phyloP scores from a whole-genome alignment of 1,140 invertebrate genomes.

The Lanistes nyassanus region DNA sequence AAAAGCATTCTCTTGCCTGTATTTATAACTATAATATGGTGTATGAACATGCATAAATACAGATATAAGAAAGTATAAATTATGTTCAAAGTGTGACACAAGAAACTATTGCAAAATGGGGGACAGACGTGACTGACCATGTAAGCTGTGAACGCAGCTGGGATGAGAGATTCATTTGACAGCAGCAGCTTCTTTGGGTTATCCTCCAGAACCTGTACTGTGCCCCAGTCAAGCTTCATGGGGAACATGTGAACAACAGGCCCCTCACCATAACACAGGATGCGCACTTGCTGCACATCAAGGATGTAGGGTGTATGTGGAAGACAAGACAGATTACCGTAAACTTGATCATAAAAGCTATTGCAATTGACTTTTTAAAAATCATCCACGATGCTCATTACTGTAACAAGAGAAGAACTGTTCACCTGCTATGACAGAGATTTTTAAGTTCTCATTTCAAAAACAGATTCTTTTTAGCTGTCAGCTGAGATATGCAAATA shows the following conservation, averaged over 20 bases:
- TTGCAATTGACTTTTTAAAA: too few species aligned
- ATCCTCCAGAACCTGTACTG: constrained; percentile 62
- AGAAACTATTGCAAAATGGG: background rate
- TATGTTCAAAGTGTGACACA: background rate
- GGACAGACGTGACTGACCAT: constrained; percentile 58
- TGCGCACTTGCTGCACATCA: constrained; percentile 51
- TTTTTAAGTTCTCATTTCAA: too few species aligned
- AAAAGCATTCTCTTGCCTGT: too few species aligned
- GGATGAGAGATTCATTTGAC: constrained; percentile 67
- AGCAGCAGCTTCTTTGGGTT: constrained; percentile 54
- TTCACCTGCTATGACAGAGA: too few species aligned
- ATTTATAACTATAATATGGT: too few species aligned
- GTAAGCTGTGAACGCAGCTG: constrained; percentile 63
- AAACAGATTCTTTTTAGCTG: too few species aligned
- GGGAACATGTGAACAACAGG: constrained; percentile 66
- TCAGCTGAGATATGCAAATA: too few species aligned
- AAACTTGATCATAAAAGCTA: too few species aligned
- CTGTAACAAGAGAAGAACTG: too few species aligned
- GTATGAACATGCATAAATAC: background rate
- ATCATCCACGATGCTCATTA: too few species aligned
- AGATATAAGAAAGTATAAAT: background rate
- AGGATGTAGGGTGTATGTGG: background rate
- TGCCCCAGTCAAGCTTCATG: constrained; percentile 62
- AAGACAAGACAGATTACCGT: too few species aligned
- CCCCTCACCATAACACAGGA: constrained; percentile 67